Conservation (phyloP, 2,888 invertebrate genomes). For the Drosophila fulvimacula region DNA sequence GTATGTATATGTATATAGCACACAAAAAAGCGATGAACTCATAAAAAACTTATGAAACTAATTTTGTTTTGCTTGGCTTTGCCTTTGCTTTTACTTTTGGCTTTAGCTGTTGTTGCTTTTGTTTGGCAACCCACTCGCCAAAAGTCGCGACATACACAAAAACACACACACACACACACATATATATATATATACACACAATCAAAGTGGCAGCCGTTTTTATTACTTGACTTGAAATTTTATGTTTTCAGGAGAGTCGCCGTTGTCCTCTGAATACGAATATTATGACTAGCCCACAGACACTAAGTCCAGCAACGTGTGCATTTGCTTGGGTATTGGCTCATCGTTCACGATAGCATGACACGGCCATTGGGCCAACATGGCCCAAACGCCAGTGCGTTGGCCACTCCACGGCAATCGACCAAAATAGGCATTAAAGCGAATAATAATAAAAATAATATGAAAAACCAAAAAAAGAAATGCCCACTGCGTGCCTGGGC, state of each 20-base stretch:
- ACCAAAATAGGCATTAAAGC: conserved; percentile 63
- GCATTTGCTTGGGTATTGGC: conserved; percentile 27
- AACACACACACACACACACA: conserved; percentile 13
- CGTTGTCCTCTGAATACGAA: conserved; percentile 64
- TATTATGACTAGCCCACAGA: conserved; percentile 59
- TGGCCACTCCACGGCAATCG: conserved; percentile 47
- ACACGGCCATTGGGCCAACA: conserved; percentile 43
- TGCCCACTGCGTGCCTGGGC: conserved; percentile 62
- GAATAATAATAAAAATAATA: conserved; percentile 57
- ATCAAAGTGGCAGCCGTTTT: conserved; percentile 43
- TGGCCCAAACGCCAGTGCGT: conserved; percentile 31
- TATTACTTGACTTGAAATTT: conserved; percentile 62
- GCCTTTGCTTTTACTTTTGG: conserved; percentile 71
- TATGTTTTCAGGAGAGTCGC: conserved; percentile 57
- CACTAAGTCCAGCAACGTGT: conserved; percentile 9
- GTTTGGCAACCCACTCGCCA: conserved; percentile 59
- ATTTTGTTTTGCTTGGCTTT: conserved; percentile 79
- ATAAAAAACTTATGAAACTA: conserved; percentile 81
- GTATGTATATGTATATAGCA: conserved; percentile 13
- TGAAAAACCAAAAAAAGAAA: conserved; percentile 19
- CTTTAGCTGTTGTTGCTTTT: conserved; percentile 21
- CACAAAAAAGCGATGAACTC: conserved; percentile 80
- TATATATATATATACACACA: no score
- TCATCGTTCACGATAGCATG: conserved; percentile 58
- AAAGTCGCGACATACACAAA: conserved; percentile 49